Percentiles rank a stretch among this genome's conserved stretches.
Conservation (phyloP, 2,888 invertebrate species). For the Callimorpha dominula region DNA sequence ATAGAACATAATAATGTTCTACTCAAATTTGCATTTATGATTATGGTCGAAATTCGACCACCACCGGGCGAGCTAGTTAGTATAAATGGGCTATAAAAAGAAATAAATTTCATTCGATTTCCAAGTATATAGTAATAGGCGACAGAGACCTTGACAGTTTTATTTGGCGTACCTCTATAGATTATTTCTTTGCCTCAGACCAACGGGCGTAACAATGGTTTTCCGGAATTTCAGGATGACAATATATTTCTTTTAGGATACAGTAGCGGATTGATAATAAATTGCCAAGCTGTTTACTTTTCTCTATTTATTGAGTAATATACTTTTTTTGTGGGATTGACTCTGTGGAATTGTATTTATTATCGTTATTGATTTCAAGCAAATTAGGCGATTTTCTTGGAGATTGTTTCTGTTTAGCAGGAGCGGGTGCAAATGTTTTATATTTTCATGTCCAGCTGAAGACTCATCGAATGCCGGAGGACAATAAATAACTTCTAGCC, state of each 20-base stretch:
- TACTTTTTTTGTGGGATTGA: neutral
- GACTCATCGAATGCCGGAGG: too few species aligned
- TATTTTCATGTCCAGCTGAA: too few species aligned
- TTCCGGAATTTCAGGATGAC: slow-evolving; percentile 16
- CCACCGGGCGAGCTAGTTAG: too few species aligned
- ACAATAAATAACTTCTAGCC: too few species aligned
- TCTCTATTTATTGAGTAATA: slow-evolving; percentile 8
- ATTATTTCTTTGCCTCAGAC: slow-evolving; percentile 17
- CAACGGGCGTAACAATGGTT: slow-evolving; percentile 18
- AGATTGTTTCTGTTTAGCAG: too few species aligned
- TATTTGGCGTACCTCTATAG: slow-evolving; percentile 4
- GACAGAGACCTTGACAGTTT: slow-evolving; percentile 15
- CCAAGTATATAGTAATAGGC: neutral
- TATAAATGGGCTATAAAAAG: neutral
- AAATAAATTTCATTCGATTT: neutral
- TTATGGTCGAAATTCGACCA: too few species aligned
- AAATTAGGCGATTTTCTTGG: too few species aligned
- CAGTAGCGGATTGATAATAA: slow-evolving; percentile 15
- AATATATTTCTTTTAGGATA: slow-evolving; percentile 20
- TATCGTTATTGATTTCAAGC: neutral
- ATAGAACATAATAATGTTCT: too few species aligned
- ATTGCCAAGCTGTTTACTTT: slow-evolving; percentile 15
- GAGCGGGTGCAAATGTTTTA: too few species aligned
- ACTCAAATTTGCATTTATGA: too few species aligned
- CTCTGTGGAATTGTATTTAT: neutral